These are phyloP conservation scores for Erethizon dorsatum DNA, from an alignment of 2,797 vertebrate species.

Conservation along the genomic window DNA sequence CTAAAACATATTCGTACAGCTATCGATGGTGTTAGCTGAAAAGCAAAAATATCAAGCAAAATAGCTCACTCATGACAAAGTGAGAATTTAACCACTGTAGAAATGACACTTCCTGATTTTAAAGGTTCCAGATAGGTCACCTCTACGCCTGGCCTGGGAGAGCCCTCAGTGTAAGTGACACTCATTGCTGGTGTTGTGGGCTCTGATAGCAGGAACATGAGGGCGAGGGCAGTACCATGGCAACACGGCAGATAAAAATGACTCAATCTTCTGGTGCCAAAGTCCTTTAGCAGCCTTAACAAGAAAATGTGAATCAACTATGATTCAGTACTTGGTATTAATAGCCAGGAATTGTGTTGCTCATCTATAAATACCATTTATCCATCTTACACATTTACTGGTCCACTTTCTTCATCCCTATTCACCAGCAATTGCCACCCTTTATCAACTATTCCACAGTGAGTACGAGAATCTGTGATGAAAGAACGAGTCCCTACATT, in stretches of 20 bases:
- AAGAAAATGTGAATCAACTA: not conserved
- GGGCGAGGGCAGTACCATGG: not conserved
- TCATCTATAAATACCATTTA: not conserved
- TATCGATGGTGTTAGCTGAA: not conserved
- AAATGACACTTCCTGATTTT: not conserved
- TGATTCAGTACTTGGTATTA: not conserved
- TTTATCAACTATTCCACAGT: not conserved
- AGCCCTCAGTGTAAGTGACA: not conserved
- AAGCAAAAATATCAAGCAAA: not conserved
- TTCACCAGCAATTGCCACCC: not conserved
- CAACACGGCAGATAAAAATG: not conserved
- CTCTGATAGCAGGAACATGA: not conserved
- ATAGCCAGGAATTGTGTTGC: not conserved
- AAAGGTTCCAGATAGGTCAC: not conserved
- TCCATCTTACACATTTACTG: not conserved
- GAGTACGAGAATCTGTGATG: not conserved
- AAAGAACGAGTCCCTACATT: not conserved
- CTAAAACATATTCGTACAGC: not conserved
- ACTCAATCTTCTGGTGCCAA: not conserved
- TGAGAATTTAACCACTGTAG: not conserved
- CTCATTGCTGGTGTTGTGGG: not conserved
- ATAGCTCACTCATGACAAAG: not conserved
- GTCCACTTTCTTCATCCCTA: not conserved
- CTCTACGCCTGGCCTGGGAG: not conserved
- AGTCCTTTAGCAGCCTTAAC: not conserved